phyloP scores from a whole-genome alignment of 1,140 invertebrate species.

The Solen grandis region DNA sequence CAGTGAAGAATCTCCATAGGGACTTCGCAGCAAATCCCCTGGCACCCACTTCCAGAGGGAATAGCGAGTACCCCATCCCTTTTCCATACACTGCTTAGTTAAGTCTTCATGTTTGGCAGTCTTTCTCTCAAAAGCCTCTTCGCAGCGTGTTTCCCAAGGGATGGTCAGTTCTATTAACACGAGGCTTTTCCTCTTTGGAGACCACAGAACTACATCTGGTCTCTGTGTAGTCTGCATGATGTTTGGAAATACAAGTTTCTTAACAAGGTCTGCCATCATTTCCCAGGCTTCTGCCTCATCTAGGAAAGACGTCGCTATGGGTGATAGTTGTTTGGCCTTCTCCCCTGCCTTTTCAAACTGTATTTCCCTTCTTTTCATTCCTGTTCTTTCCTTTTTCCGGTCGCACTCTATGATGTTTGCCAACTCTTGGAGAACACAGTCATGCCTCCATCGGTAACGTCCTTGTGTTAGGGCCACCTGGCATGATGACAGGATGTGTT shows the following conservation, averaged over 20 bases:
- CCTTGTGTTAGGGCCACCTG: neutral
- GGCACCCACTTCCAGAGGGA: slow-evolving; percentile 4
- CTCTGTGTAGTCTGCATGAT: neutral
- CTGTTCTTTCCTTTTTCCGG: neutral
- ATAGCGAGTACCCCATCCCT: neutral
- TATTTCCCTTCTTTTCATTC: neutral
- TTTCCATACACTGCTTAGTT: neutral
- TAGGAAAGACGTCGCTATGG: neutral
- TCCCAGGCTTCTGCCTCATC: neutral
- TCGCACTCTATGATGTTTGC: neutral
- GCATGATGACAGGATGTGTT: slow-evolving; percentile 19
- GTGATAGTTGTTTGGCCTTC: no score
- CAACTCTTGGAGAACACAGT: no score
- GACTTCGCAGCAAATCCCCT: slow-evolving; percentile 1
- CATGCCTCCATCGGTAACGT: slow-evolving; percentile 30
- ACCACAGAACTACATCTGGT: neutral
- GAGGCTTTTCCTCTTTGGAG: neutral
- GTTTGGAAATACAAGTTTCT: neutral
- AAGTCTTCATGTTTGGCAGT: neutral
- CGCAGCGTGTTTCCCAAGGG: neutral
- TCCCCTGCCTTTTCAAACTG: neutral
- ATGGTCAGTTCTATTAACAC: neutral
- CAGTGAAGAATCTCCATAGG: neutral
- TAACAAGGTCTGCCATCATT: neutral
- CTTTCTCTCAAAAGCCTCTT: neutral